phyloP scores from a whole-genome alignment of 2,888 invertebrate genomes.

The Acholoe squamosa region DNA sequence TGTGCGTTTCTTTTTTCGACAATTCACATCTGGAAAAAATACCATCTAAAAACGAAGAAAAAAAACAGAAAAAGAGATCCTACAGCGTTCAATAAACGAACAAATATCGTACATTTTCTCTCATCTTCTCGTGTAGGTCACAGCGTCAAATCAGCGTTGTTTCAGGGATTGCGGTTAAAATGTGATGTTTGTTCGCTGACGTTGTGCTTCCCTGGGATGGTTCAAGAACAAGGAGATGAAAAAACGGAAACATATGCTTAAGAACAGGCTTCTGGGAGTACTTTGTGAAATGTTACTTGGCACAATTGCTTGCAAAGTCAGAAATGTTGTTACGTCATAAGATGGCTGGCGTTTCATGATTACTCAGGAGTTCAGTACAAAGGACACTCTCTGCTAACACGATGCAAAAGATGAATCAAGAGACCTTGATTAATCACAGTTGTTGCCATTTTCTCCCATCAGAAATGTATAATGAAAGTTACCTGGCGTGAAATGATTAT shows the following conservation, averaged over 20 bases:
- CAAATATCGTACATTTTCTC: slow-evolving; percentile 51
- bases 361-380: slow-evolving; percentile 19
- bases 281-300: background rate
- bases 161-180: slow-evolving; percentile 13
- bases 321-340: background rate
- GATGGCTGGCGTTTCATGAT: background rate
- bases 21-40: background rate
- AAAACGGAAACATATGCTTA: background rate
- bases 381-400: slow-evolving; percentile 16
- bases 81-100: slow-evolving; percentile 52
- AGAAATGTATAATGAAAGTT: slow-evolving; percentile 37
- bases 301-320: too few species aligned
- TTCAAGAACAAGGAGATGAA: slow-evolving; percentile 57
- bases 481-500: background rate
- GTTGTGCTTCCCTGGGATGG: slow-evolving; percentile 62
- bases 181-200: slow-evolving; percentile 60
- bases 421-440: slow-evolving; percentile 49
- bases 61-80: slow-evolving; percentile 16
- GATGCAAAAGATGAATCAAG: slow-evolving; percentile 32
- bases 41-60: slow-evolving; percentile 8
- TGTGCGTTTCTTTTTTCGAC: slow-evolving; percentile 44
- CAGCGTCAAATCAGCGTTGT: background rate
- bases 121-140: background rate
- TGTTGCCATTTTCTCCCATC: slow-evolving; percentile 50
- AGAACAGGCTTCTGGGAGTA: slow-evolving; percentile 49